A percentile compares a stretch with the other conserved stretches of the same genome.
phyloP scores from a whole-genome alignment of 2,888 invertebrate genomes.

The Psylliodes chrysocephalus region DNA sequence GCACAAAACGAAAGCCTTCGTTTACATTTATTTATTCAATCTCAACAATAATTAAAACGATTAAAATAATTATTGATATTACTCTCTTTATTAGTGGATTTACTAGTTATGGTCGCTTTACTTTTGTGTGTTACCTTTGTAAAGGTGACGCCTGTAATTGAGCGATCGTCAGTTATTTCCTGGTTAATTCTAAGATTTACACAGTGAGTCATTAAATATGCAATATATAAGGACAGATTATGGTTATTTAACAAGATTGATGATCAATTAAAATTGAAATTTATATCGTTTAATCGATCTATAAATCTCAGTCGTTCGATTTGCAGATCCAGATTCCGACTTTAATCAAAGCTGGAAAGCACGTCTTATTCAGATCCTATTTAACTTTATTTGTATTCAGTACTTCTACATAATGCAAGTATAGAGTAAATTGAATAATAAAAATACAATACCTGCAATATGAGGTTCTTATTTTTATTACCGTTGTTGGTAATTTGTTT shows the following conservation, averaged over 20 bases:
- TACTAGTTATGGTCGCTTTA: conserved; percentile 56
- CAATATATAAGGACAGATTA: conserved; percentile 2
- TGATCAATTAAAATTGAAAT: conserved; percentile 11
- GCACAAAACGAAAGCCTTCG: no score
- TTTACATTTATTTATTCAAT: background rate
- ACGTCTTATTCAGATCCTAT: no score
- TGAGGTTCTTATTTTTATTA: no score
- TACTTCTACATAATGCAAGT: no score
- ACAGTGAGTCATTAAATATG: conserved; percentile 10
- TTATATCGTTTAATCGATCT: background rate
- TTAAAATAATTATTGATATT: conserved; percentile 2
- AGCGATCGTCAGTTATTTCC: conserved; percentile 55
- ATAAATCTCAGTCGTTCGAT: background rate
- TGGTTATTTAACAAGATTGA: conserved; percentile 14
- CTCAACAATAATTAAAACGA: background rate
- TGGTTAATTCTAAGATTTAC: conserved; percentile 49
- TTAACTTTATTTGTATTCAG: no score
- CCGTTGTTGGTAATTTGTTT: no score
- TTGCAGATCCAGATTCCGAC: background rate
- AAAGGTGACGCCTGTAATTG: conserved; percentile 48
- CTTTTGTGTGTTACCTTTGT: conserved; percentile 54
- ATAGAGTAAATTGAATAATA: no score
- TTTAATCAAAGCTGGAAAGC: background rate
- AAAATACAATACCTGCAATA: no score
- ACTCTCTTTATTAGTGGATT: conserved; percentile 46